These are phyloP conservation scores for Ridgeia piscesae DNA, from an alignment of 1,140 invertebrate genomes.

Conservation along the genomic window DNA sequence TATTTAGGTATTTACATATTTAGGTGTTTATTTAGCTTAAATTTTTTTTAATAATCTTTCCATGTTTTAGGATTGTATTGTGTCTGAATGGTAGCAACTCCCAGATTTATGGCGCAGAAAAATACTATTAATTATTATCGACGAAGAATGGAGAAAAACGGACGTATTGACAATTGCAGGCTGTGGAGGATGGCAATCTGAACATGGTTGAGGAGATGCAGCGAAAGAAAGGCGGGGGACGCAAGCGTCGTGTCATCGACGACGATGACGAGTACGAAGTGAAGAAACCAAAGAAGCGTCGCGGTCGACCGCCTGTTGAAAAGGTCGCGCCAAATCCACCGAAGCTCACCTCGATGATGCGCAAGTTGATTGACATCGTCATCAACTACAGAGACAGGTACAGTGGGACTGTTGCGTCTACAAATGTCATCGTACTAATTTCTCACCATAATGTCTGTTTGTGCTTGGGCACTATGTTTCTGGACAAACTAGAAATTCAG, in stretches of 20 bases:
- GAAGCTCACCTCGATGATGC: constrained; percentile 68
- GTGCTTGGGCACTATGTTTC: too few relatives aligned
- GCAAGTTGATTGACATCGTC: constrained; percentile 78
- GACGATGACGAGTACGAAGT: constrained; percentile 58
- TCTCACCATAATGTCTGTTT: background rate
- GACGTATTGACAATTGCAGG: constrained; percentile 45
- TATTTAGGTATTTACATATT: too few relatives aligned
- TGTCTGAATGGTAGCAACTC: too few relatives aligned
- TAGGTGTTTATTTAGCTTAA: too few relatives aligned
- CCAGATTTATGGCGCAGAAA: too few relatives aligned
- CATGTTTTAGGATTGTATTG: too few relatives aligned
- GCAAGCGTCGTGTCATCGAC: constrained; percentile 38
- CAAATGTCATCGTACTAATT: constrained; percentile 1
- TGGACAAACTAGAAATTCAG: too few relatives aligned
- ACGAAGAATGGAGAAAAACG: too few relatives aligned
- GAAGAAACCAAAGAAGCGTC: constrained; percentile 43
- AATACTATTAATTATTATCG: too few relatives aligned
- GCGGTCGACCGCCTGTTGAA: constrained; percentile 57
- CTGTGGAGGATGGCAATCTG: constrained; percentile 66
- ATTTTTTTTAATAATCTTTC: too few relatives aligned
- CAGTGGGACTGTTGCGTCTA: constrained; percentile 23
- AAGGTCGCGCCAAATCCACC: constrained; percentile 58
- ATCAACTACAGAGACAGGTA: constrained; percentile 79
- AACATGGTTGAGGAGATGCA: constrained; percentile 68
- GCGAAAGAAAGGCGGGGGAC: constrained; percentile 62